Evolutionary conservation across 1,140 invertebrate species (phyloP), one percentile per base, ranked within the genome.

Genomic region (Drosophila carrolli): DNA sequence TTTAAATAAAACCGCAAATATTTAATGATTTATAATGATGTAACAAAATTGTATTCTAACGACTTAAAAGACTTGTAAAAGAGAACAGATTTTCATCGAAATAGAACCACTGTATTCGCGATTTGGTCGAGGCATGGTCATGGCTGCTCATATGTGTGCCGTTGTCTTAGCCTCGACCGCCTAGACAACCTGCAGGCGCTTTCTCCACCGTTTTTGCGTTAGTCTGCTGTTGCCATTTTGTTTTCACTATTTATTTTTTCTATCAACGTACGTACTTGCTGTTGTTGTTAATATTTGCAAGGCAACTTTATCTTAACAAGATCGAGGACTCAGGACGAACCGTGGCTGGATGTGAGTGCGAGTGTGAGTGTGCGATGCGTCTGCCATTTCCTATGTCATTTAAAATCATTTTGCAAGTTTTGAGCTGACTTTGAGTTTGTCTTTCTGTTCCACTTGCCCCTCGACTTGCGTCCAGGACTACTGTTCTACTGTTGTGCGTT

Each of bases 401-500:
- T 81, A 81, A 84, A 84, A 84, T 83, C 77, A 85, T 85, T 84
- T 85, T 85, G 67, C 81, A 73, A 74, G 77, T 74, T 85, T 81
- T 80, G 44, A 84, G 77, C 73, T 77, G 41, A 57, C 57, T 63
- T 75, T 55, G 65, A 78, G 75, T 75, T 59, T 61, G 54, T 40
- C 44, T 48, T 56, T 54, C 72, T 60, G 16, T 32, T 43, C 40
- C 60, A 43, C 43, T 47, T 19, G 8, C 9, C 37, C 19, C 10
- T n/a, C 35, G 6, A 41, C 13, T 9, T 35, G 32, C 44, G 46
- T 53, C 29, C 62, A 68, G 29, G 29, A 32, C 29, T 32, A 32
- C 29, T 32, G 29, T 8, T 32, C 0, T 32, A 8, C 29, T 61
- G 60, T 29, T 56, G n/a, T 57, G 13, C 54, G 54, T 61, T 67